Conservation (phyloP, 2,888 invertebrate genomes). For the Leucozona laternaria region DNA sequence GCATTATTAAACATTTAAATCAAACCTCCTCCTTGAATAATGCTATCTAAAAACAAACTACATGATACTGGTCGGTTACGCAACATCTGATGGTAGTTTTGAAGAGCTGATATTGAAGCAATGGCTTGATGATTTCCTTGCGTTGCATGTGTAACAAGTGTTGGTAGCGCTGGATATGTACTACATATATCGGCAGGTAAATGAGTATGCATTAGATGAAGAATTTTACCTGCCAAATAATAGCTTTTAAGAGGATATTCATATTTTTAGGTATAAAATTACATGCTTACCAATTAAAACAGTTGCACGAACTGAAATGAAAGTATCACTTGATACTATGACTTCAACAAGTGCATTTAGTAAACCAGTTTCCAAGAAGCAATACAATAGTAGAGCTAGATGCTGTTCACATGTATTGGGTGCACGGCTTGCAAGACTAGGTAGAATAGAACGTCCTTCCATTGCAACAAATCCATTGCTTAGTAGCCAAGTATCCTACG, state of each 20-base stretch:
- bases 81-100: conserved; percentile 91
- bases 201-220: conserved; percentile 93
- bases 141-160: conserved; percentile 91
- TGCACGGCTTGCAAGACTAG: conserved; percentile 92
- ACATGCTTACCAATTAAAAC: conserved; percentile 89
- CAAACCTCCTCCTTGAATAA: conserved; percentile 86
- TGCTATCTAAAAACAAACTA: conserved; percentile 92
- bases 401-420: conserved; percentile 97
- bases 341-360: conserved; percentile 96
- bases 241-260: neutral
- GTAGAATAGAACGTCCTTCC: conserved; percentile 93
- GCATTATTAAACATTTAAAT: neutral
- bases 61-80: conserved; percentile 92
- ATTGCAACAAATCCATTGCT: conserved; percentile 97
- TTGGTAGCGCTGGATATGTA: conserved; percentile 92
- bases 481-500: conserved; percentile 92
- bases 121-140: conserved; percentile 91
- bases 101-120: conserved; percentile 91
- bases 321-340: conserved; percentile 93
- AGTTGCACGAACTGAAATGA: conserved; percentile 95
- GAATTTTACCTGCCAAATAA: conserved; percentile 87
- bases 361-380: conserved; percentile 94
- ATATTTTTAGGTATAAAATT: neutral
- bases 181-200: conserved; percentile 94
- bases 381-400: conserved; percentile 93